phyloP scores from a whole-genome alignment of 2,888 invertebrate genomes.

The Lycocerus yunnanus region DNA sequence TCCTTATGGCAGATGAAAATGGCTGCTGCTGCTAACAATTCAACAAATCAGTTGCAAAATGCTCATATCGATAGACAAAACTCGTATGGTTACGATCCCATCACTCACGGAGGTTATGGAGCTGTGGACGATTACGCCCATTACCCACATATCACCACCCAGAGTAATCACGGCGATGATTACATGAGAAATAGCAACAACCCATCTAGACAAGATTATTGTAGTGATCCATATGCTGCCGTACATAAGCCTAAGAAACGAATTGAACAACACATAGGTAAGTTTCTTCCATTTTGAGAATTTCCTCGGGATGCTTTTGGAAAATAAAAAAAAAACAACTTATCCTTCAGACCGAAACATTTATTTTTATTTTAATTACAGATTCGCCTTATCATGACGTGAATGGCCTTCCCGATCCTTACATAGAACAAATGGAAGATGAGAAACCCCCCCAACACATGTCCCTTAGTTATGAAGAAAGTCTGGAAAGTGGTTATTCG shows the following conservation, averaged over 20 bases:
- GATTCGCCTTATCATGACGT: slow-evolving; percentile 95
- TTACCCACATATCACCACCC: slow-evolving; percentile 77
- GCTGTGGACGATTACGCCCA: slow-evolving; percentile 84
- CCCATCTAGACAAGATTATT: slow-evolving; percentile 85
- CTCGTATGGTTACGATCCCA: slow-evolving; percentile 77
- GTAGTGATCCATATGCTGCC: slow-evolving; percentile 85
- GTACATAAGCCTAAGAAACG: slow-evolving; percentile 90
- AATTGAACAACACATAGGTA: slow-evolving; percentile 85
- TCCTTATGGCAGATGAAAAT: slow-evolving; percentile 94
- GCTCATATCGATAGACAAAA: slow-evolving; percentile 68
- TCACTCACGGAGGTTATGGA: slow-evolving; percentile 81
- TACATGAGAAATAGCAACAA: slow-evolving; percentile 79
- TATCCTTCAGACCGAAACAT: no score
- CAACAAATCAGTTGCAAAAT: slow-evolving; percentile 63
- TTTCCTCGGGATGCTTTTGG: no score
- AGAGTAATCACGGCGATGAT: slow-evolving; percentile 69
- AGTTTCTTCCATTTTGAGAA: slow-evolving; percentile 44
- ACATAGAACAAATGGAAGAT: slow-evolving; percentile 79
- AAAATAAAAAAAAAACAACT: no score
- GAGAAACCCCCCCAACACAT: slow-evolving; percentile 86
- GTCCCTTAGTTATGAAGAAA: slow-evolving; percentile 90
- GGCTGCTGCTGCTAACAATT: slow-evolving; percentile 74
- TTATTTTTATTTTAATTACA: slow-evolving; percentile 51
- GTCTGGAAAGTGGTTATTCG: slow-evolving; percentile 90
- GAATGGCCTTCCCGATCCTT: slow-evolving; percentile 88